These are phyloP conservation scores for Bemisia tabaci DNA, from an alignment of 1,140 invertebrate species.

Conservation along the genomic window DNA sequence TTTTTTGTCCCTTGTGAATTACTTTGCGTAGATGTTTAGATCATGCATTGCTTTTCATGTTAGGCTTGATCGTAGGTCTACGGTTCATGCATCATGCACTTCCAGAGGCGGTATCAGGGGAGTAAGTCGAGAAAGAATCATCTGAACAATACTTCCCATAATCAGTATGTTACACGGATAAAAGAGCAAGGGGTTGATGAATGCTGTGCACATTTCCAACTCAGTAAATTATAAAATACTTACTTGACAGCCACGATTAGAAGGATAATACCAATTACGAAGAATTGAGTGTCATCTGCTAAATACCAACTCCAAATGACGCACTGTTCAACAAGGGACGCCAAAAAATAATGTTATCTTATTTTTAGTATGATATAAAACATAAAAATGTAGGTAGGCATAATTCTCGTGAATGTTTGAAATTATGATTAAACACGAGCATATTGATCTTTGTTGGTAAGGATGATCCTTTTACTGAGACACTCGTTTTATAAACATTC, in stretches of 20 bases:
- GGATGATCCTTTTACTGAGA: too few relatives aligned
- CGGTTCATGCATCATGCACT: too few relatives aligned
- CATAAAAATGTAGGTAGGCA: not conserved
- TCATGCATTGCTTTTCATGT: too few relatives aligned
- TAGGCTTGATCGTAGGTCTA: too few relatives aligned
- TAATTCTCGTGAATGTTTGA: not conserved
- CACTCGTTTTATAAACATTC: too few relatives aligned
- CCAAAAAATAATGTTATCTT: not conserved
- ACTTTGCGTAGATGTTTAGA: too few relatives aligned
- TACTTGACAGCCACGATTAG: slow-evolving; percentile 47
- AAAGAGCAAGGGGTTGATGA: not conserved
- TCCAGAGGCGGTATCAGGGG: too few relatives aligned
- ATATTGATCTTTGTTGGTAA: too few relatives aligned
- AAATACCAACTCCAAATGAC: slow-evolving; percentile 83
- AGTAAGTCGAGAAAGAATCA: too few relatives aligned
- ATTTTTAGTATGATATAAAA: not conserved
- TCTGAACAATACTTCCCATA: not conserved
- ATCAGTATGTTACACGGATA: not conserved
- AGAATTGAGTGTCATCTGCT: slow-evolving; percentile 76
- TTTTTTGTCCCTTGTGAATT: too few relatives aligned
- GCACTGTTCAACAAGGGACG: slow-evolving; percentile 42
- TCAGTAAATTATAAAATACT: slow-evolving; percentile 8
- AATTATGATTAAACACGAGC: not conserved
- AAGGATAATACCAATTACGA: slow-evolving; percentile 60
- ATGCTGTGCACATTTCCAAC: not conserved